phyloP scores from a whole-genome alignment of 2,888 invertebrate species.

The Amphipoea oculea region DNA sequence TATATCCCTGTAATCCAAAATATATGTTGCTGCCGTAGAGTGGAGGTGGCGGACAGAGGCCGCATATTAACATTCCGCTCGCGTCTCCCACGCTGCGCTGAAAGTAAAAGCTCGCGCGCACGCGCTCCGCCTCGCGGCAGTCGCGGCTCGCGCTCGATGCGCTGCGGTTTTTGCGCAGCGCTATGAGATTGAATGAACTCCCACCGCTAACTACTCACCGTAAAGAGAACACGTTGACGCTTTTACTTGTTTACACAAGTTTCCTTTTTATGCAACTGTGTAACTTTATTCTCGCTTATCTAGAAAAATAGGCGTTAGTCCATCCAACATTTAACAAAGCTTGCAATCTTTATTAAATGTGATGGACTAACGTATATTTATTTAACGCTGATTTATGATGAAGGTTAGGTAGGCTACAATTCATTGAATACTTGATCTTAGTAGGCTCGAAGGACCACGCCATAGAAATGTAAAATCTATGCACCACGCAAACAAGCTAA shows the following conservation, averaged over 20 bases:
- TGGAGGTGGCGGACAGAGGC: neutral
- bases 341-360: neutral
- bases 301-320: neutral
- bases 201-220: slow-evolving; percentile 18
- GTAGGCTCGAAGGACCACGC: neutral
- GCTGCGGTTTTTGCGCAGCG: slow-evolving; percentile 48
- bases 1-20: slow-evolving; percentile 3
- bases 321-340: neutral
- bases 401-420: too few relatives aligned
- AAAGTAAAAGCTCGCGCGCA: slow-evolving; percentile 60
- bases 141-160: neutral
- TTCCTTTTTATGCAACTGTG: slow-evolving; percentile 1
- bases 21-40: neutral
- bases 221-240: neutral
- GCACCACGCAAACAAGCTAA: neutral
- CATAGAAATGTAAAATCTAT: too few relatives aligned
- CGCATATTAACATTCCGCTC: slow-evolving; percentile 31
- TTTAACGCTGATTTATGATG: neutral
- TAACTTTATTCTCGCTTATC: neutral
- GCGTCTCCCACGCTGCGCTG: slow-evolving; percentile 27
- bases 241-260: slow-evolving; percentile 17
- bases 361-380: neutral
- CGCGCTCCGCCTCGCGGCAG: slow-evolving; percentile 11
- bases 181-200: slow-evolving; percentile 38
- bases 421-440: neutral